Conservation (phyloP, 64 coral and sea anemone genomes). For the Anthopleura sola region DNA sequence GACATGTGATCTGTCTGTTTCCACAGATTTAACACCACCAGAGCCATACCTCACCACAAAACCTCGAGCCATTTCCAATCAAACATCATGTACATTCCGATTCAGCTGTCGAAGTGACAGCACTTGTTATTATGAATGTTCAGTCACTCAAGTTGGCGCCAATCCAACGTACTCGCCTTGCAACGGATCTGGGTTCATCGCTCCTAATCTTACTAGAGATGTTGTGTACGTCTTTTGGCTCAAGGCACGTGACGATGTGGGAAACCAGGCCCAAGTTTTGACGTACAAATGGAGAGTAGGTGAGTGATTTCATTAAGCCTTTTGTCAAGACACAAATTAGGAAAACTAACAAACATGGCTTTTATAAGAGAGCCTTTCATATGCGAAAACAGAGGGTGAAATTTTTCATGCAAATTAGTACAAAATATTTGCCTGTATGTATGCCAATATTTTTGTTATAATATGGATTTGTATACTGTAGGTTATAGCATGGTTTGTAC, state of each 20-base stretch:
- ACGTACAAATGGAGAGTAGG: constrained; percentile 64
- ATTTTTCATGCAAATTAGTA: too few relatives aligned
- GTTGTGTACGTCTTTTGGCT: constrained; percentile 49
- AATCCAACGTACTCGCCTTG: constrained; percentile 41
- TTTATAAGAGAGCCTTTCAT: too few relatives aligned
- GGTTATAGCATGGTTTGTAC: too few relatives aligned
- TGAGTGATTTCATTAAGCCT: too few relatives aligned
- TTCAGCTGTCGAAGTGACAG: constrained; percentile 46
- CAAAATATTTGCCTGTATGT: too few relatives aligned
- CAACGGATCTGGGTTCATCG: constrained; percentile 21
- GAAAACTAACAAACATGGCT: too few relatives aligned
- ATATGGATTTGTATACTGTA: too few relatives aligned
- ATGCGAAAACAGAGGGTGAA: too few relatives aligned
- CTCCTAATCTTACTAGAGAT: constrained; percentile 30
- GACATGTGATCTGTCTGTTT: neutral
- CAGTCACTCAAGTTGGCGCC: constrained; percentile 21
- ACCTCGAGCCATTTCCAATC: constrained; percentile 40
- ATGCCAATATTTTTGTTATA: too few relatives aligned
- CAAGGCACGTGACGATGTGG: constrained; percentile 54
- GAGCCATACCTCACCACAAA: constrained; percentile 41
- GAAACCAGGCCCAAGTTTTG: constrained; percentile 43
- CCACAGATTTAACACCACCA: constrained; percentile 61
- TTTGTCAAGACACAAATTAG: too few relatives aligned
- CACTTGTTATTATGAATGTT: constrained; percentile 47
- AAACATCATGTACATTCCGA: constrained; percentile 20